Conservation (phyloP, 2,797 vertebrate genomes). For the Pangasius mekongensis region DNA sequence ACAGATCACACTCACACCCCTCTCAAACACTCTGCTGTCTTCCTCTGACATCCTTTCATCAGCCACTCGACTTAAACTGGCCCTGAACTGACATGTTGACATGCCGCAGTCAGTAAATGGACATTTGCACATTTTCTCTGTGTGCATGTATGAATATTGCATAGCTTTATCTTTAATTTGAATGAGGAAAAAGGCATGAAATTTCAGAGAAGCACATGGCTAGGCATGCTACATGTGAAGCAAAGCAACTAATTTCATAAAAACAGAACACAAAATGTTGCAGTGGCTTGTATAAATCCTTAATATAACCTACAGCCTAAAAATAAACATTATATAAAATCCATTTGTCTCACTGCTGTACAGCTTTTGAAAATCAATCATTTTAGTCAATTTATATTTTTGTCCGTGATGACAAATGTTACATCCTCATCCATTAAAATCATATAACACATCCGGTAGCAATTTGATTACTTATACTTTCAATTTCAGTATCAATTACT, state of each 20-base stretch:
- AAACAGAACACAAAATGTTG: constrained; percentile 14
- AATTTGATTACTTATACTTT: neutral
- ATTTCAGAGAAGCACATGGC: constrained; percentile 24
- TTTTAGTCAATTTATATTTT: neutral
- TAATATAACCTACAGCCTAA: neutral
- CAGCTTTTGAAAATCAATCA: constrained; percentile 1
- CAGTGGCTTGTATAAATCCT: constrained; percentile 2
- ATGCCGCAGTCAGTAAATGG: constrained; percentile 32
- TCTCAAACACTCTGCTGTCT: constrained; percentile 50
- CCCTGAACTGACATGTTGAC: constrained; percentile 47
- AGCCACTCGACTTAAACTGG: constrained; percentile 9
- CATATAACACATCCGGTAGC: neutral
- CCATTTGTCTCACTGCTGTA: neutral
- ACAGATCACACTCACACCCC: constrained; percentile 47
- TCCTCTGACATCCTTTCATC: constrained; percentile 47
- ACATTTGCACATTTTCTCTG: constrained; percentile 39
- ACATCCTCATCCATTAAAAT: neutral
- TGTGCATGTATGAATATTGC: constrained; percentile 50
- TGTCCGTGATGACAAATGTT: neutral
- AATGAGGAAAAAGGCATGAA: constrained; percentile 7
- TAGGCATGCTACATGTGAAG: constrained; percentile 50
- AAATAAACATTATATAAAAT: neutral
- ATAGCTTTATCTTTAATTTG: constrained; percentile 36
- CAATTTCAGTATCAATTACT: neutral
- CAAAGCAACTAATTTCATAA: constrained; percentile 45